A percentile compares a stretch with the other conserved stretches of the same genome.
Evolutionary conservation across 2,888 invertebrate species (phyloP).

Genomic region (Tetropium fuscum): DNA sequence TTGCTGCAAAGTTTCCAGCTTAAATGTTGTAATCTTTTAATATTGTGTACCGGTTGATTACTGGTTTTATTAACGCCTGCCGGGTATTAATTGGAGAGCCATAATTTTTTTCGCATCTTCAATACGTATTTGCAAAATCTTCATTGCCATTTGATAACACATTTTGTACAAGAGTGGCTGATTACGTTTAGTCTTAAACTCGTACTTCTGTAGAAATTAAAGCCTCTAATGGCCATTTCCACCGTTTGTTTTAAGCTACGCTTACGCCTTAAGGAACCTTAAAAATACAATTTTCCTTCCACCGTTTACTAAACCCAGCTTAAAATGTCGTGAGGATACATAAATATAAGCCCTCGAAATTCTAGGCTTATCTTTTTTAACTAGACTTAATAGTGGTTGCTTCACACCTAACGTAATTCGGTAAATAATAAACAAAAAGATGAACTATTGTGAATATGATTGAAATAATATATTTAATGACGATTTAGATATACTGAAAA

Average conservation of each 20-base stretch:
- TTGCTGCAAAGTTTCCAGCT: constrained; percentile 23
- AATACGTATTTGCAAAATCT: too few relatives aligned
- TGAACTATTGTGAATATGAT: not conserved
- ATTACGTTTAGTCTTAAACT: too few relatives aligned
- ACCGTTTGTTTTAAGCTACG: constrained; percentile 2
- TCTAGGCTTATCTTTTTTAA: not conserved
- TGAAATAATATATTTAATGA: not conserved
- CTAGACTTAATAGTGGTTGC: not conserved
- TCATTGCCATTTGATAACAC: too few relatives aligned
- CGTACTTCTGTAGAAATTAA: too few relatives aligned
- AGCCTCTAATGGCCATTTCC: not conserved
- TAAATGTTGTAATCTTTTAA: constrained; percentile 17
- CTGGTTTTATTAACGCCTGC: not conserved
- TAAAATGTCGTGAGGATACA: not conserved
- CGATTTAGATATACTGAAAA: not conserved
- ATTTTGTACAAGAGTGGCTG: too few relatives aligned
- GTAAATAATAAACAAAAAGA: not conserved
- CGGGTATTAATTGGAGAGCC: too few relatives aligned
- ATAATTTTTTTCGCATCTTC: too few relatives aligned
- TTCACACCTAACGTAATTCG: not conserved
- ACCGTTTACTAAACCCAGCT: not conserved
- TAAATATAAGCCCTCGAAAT: not conserved
- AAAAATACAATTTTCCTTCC: not conserved
- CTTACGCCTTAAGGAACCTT: not conserved
- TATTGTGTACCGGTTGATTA: constrained; percentile 8